Evolutionary conservation across 2,113 vertebrate genomes (phyloP).

Genomic region (Eidolon helvum): DNA sequence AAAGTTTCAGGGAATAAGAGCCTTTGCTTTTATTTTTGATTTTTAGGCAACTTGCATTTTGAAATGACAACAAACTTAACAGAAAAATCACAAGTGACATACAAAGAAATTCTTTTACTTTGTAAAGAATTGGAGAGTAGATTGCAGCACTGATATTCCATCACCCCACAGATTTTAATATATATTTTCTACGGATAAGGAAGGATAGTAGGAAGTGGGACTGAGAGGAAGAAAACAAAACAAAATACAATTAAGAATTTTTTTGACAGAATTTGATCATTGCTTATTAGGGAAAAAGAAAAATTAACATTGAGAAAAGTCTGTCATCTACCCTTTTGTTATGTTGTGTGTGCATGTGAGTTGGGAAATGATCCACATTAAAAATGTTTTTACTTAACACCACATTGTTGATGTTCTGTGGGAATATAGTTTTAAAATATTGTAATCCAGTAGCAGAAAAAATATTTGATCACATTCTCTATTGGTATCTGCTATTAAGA

Average conservation of each 20-base stretch:
- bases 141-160: not conserved
- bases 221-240: not conserved
- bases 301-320: not conserved
- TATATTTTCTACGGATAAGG: not conserved
- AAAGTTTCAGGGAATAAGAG: not conserved
- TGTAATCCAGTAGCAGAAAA: not conserved
- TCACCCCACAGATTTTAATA: not conserved
- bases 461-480: not conserved
- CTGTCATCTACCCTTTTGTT: not conserved
- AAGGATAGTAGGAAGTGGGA: not conserved
- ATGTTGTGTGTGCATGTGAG: not conserved
- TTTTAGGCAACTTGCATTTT: conserved; percentile 18
- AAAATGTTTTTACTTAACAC: conserved; percentile 23
- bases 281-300: not conserved
- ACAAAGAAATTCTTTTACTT: not conserved
- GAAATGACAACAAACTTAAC: not conserved
- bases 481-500: not conserved
- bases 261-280: conserved; percentile 10
- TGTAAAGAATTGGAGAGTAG: not conserved
- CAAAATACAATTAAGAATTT: not conserved
- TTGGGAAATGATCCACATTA: not conserved
- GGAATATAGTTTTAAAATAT: not conserved
- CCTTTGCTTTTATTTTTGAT: not conserved
- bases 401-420: not conserved
- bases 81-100: not conserved